Base-by-base conservation (phyloP, 2,888 invertebrate genomes). In the Lacanobia oleracea region DNA sequence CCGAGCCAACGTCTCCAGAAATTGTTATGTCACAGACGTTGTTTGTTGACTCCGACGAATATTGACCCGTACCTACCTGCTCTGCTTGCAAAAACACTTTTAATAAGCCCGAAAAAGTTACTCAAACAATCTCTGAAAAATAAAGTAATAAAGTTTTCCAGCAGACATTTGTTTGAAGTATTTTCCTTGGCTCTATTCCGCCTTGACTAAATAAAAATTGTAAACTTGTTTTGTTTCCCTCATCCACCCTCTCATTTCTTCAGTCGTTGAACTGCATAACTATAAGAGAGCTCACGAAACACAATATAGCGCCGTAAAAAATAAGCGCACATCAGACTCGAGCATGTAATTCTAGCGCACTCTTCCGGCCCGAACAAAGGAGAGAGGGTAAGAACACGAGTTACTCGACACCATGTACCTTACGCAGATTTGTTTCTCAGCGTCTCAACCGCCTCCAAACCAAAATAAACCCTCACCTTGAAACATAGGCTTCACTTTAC, bases 261-360 rank as follows among this genome's bases (percentile, higher is more conserved):
- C 94, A 94, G 93, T 94, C 93, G 93, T 94, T 94, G 94, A 95
- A 95, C 94, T 95, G 93, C 93, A 94, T 94, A 94, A 94, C 93
- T 94, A 94, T 93, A 94, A 89, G 89, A 89, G 91, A 92, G 88
- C 90, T 91, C 90, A 91, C 91, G 92, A 91, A 95, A 95, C 93
- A 94, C 94, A 95, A 95, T 95, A 95, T 95, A 94, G 92, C 93
- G 90, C 92, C 93, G 94, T 95, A 95, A 96, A 95, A 96, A 96
- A 95, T 96, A 96, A 95, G 96, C 96, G 95, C 94, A 93, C 95
- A 96, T 96, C 95, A 96, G 95, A 94, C 92, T 95, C 91, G 93
- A 95, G 95, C 95, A 95, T 96, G 96, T 96, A 96, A 96, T 96
- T 96, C 95, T 96, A 96, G 96, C 95, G 94, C 93, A 94, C 95